phyloP scores from a whole-genome alignment of 2,888 invertebrate species.

The Harpalus rubripes region DNA sequence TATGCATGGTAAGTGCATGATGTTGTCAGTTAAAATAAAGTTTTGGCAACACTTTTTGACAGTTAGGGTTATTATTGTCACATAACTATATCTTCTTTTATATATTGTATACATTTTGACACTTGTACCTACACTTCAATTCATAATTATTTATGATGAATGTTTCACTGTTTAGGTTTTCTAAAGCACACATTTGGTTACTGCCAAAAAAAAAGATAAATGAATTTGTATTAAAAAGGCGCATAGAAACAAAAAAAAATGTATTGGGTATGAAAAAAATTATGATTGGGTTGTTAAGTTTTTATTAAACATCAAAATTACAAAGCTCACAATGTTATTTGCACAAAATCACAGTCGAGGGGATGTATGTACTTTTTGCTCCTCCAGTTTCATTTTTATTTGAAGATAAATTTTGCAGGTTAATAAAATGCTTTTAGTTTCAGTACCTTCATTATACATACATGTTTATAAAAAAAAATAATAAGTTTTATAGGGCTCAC shows the following conservation, averaged over 20 bases:
- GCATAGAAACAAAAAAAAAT: slow-evolving; percentile 5
- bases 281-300: neutral
- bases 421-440: too few relatives aligned
- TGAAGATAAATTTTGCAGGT: neutral
- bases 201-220: neutral
- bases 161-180: neutral
- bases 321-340: slow-evolving; percentile 40
- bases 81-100: neutral
- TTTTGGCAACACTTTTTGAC: neutral
- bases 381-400: neutral
- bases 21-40: neutral
- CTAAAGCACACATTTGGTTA: neutral
- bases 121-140: neutral
- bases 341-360: slow-evolving; percentile 4
- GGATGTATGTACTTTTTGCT: neutral
- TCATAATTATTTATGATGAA: neutral
- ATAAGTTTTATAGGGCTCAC: too few relatives aligned
- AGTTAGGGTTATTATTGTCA: neutral
- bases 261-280: neutral
- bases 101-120: neutral
- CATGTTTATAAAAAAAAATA: too few relatives aligned
- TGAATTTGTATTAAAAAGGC: neutral
- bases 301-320: slow-evolving; percentile 31
- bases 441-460: too few relatives aligned
- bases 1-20: neutral